phyloP scores from a whole-genome alignment of 1,140 invertebrate species.

The Heliconius melpomene region DNA sequence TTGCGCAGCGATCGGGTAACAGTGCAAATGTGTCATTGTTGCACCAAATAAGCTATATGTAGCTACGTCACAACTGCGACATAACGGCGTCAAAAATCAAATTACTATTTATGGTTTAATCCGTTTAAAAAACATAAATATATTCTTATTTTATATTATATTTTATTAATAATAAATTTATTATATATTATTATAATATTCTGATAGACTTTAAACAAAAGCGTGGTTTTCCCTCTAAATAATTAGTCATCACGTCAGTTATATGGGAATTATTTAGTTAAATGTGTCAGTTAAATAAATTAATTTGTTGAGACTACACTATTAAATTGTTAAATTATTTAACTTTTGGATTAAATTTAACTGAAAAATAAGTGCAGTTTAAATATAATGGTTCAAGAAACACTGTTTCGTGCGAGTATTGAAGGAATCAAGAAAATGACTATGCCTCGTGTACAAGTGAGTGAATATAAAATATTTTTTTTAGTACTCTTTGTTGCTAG shows the following conservation, averaged over 20 bases:
- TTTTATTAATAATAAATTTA: not conserved
- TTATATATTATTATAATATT: not conserved
- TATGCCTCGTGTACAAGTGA: slow-evolving; percentile 32
- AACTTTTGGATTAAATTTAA: not conserved
- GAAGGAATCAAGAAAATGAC: slow-evolving; percentile 54
- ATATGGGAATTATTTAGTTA: not conserved
- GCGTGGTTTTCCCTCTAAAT: not conserved
- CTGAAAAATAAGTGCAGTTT: slow-evolving; percentile 4
- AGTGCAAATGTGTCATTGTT: not conserved
- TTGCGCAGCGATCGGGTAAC: no score
- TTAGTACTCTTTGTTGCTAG: not conserved
- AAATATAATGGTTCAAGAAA: slow-evolving; percentile 49
- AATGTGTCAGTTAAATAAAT: not conserved
- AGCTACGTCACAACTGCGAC: not conserved
- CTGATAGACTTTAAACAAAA: not conserved
- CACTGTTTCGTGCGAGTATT: slow-evolving; percentile 48
- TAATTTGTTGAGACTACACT: not conserved
- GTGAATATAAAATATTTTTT: not conserved
- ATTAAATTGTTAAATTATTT: not conserved
- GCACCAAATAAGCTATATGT: not conserved
- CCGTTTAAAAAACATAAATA: not conserved
- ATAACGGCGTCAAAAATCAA: not conserved
- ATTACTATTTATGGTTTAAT: not conserved
- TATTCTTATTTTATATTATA: not conserved
- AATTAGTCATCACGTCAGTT: not conserved